Evolutionary conservation across 2,797 vertebrate genomes (phyloP).

Genomic region (Hypotaenidia philippensis): DNA sequence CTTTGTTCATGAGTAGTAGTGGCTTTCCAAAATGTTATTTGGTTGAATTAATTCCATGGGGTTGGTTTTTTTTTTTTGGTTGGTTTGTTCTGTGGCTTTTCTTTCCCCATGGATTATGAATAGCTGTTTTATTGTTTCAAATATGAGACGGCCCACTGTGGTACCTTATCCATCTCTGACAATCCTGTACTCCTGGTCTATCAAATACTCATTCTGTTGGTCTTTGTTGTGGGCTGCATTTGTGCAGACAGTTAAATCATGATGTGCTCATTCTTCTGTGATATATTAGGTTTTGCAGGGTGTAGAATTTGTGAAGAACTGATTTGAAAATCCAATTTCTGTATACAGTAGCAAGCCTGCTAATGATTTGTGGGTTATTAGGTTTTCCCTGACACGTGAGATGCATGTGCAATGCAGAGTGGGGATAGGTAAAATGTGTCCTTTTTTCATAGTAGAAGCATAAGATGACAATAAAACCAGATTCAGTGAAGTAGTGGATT

Average conservation of each 20-base stretch:
- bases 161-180: conserved; percentile 19
- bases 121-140: conserved; percentile 35
- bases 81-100: not conserved
- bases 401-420: not conserved
- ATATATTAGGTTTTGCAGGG: not conserved
- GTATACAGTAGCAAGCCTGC: not conserved
- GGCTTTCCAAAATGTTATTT: not conserved
- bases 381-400: not conserved
- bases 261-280: not conserved
- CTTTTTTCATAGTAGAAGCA: not conserved
- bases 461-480: not conserved
- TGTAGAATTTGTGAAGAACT: not conserved
- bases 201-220: not conserved
- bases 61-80: too few species aligned
- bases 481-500: not conserved
- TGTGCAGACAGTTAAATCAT: not conserved
- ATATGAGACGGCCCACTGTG: conserved; percentile 5
- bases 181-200: not conserved
- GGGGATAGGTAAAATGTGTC: not conserved
- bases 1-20: conserved; percentile 15
- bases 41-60: not conserved
- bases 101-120: not conserved
- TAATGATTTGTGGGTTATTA: not conserved
- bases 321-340: not conserved
- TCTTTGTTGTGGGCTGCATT: conserved; percentile 70